These are phyloP conservation scores for Variabilichromis moorii DNA, from an alignment of 2,113 vertebrate species.

Conservation along the genomic window DNA sequence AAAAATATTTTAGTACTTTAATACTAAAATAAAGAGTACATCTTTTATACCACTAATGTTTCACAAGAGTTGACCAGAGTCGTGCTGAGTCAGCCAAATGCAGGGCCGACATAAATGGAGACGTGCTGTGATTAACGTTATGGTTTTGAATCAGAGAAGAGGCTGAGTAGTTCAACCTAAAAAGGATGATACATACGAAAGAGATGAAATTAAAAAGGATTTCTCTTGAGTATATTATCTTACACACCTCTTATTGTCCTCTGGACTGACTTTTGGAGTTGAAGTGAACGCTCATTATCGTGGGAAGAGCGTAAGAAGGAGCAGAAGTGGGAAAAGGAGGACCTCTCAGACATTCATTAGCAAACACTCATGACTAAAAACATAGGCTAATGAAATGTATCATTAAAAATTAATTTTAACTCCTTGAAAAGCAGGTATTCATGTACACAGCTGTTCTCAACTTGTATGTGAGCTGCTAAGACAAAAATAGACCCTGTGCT, in stretches of 20 bases:
- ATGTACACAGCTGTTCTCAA: neutral
- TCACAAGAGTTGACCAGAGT: neutral
- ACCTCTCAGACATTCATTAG: neutral
- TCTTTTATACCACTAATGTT: neutral
- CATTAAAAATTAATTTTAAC: neutral
- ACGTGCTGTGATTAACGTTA: slow-evolving; percentile 32
- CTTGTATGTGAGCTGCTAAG: neutral
- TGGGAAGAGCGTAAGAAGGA: neutral
- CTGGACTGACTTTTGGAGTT: neutral
- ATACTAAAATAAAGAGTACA: neutral
- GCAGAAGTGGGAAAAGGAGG: neutral
- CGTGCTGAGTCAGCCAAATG: neutral
- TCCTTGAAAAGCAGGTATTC: neutral
- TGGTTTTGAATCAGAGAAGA: slow-evolving; percentile 10
- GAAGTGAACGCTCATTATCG: slow-evolving; percentile 27
- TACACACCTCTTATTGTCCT: neutral
- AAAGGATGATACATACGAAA: neutral
- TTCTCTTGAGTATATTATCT: neutral
- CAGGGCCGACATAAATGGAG: neutral
- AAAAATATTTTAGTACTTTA: neutral
- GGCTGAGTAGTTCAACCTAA: neutral
- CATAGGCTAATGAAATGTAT: neutral
- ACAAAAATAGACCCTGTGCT: neutral
- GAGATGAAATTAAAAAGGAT: neutral
- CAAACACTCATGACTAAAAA: neutral